Conservation (phyloP, 2,113 vertebrate species). For the Barnardius zonarius region DNA sequence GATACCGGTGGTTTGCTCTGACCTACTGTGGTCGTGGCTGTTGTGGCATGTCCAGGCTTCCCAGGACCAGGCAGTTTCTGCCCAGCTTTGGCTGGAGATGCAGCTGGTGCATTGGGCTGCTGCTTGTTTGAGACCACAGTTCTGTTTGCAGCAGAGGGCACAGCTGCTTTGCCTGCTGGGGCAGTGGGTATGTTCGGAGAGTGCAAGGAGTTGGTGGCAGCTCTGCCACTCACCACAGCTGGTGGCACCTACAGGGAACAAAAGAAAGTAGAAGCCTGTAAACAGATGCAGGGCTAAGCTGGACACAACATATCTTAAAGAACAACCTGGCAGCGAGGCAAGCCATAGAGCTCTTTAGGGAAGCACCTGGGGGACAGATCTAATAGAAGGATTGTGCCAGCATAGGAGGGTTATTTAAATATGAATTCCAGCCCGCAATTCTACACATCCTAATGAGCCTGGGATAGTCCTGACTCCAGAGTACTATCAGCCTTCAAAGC, state of each 20-base stretch:
- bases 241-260: conserved; percentile 53
- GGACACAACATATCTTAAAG: not conserved
- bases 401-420: not conserved
- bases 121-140: conserved; percentile 8
- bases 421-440: not conserved
- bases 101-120: not conserved
- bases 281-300: not conserved
- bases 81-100: not conserved
- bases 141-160: not conserved
- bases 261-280: not conserved
- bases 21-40: not conserved
- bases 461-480: not conserved
- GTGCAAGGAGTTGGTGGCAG: conserved; percentile 49
- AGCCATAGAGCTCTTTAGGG: not conserved
- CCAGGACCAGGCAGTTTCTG: not conserved
- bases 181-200: not conserved
- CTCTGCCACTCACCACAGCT: conserved; percentile 15
- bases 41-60: not conserved
- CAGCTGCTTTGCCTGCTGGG: not conserved
- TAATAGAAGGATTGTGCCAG: not conserved
- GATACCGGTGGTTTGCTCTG: conserved; percentile 4
- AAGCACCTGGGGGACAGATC: not conserved
- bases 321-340: not conserved
- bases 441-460: not conserved
- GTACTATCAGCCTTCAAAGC: not conserved